Base-by-base conservation (phyloP, 2,888 invertebrate genomes). In the Lagria hirta region DNA sequence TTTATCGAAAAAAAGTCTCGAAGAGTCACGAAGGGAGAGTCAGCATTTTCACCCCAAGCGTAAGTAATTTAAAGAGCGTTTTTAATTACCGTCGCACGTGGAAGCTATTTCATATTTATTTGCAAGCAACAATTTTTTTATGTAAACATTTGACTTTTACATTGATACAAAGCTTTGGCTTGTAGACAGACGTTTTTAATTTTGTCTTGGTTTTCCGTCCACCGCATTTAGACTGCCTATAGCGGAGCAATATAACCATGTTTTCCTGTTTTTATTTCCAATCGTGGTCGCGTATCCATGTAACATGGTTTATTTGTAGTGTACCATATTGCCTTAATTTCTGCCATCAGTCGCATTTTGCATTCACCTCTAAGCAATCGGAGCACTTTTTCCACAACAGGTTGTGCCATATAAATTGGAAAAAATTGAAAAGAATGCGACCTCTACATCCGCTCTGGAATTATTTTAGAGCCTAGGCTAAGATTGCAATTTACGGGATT, bases 201-300 rank as follows among this genome's bases (percentile, higher is more conserved):
- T 28, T 29, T 8, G 13, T 18, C 16, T 17, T n/a, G 28, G 20
- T 7, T 26, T 35, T 26, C 10, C 8, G 20, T 12, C 15, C 10
- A 14, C 10, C 22, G 8, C 21, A 23, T 29, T 30, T n/a, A 16
- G 23, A 21, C 17, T 10, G 49, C 54, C 48, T 34, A 46, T 29
- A 48, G 49, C 51, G 48, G 37, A 50, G 55, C 53, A 54, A 59
- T 57, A 59, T 58, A 49, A 52, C 44, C 42, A 26, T 50, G 55
- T 57, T 57, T 60, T 58, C n/a, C 59, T 60, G 59, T 50, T 61
- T 61, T 61, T 62, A 61, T 59, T 60, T 59, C 57, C 62, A 61
- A 61, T 62, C 58, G 58, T 48, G 58, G 52, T 54, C 57, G 60
- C 54, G 61, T 57, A 59, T 57, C 54, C 54, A 51, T 56, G 56